Percentiles rank a stretch among this genome's conserved stretches.
Evolutionary conservation across 1,140 invertebrate species (phyloP).

Genomic region (Trichonephila inaurata): DNA sequence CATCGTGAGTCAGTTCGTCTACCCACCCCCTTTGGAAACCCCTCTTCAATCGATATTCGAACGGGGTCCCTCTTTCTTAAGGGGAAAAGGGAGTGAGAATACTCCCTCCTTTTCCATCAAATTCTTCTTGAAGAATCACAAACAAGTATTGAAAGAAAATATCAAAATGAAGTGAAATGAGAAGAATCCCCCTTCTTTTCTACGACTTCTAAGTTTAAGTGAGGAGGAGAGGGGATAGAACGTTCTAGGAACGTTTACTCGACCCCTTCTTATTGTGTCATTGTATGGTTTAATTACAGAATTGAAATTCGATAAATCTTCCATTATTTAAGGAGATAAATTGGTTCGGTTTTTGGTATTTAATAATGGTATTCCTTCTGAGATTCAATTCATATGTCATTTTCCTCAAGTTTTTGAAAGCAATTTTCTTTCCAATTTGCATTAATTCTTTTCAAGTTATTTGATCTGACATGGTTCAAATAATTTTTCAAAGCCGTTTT

Average conservation of each 20-base stretch:
- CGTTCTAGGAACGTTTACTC: neutral
- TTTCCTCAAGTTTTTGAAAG: too few relatives aligned
- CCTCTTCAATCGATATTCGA: slow-evolving; percentile 41
- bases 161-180: neutral
- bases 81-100: slow-evolving; percentile 2
- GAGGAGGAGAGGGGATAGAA: neutral
- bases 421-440: too few relatives aligned
- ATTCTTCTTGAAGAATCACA: slow-evolving; percentile 1
- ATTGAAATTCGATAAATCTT: neutral
- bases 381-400: too few relatives aligned
- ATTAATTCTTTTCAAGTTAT: too few relatives aligned
- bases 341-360: neutral
- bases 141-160: neutral
- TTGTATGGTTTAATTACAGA: neutral
- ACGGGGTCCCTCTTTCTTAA: neutral
- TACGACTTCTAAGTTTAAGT: neutral
- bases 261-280: neutral
- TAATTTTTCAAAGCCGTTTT: too few relatives aligned
- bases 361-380: neutral
- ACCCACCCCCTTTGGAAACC: slow-evolving; percentile 4
- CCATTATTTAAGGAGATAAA: neutral
- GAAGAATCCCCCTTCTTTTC: neutral
- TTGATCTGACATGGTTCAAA: too few relatives aligned
- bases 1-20: slow-evolving; percentile 46
- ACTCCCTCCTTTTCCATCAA: neutral